phyloP scores from a whole-genome alignment of 2,113 vertebrate genomes.

The Tupaia chinensis region DNA sequence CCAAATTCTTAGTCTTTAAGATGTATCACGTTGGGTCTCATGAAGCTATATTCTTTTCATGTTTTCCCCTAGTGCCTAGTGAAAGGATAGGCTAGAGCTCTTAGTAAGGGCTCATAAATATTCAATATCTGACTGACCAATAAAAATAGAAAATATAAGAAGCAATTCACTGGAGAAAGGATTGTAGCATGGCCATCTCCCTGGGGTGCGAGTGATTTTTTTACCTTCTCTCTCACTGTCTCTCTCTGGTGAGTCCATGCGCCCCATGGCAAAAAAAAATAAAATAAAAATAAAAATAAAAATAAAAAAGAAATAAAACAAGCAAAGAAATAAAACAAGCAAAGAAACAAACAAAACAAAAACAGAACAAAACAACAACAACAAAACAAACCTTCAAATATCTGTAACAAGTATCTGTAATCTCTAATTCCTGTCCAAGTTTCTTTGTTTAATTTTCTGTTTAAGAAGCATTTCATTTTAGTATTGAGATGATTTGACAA shows the following conservation, averaged over 20 bases:
- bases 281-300: no score
- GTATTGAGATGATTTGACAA: neutral
- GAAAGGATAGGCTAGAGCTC: neutral
- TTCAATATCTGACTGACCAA: neutral
- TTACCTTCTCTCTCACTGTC: no score
- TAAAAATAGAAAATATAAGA: neutral
- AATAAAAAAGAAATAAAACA: no score
- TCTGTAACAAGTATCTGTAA: neutral
- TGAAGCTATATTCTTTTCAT: neutral
- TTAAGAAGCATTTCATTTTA: conserved; percentile 3
- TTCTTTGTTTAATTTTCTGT: neutral
- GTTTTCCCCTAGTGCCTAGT: neutral
- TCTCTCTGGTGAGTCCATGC: no score
- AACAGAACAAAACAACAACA: no score
- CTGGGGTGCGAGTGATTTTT: no score
- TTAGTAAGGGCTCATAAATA: neutral
- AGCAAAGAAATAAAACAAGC: no score
- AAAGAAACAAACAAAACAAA: no score
- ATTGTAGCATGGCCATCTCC: no score
- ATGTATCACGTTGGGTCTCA: neutral
- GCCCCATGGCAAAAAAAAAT: no score
- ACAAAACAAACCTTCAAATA: no score
- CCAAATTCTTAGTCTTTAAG: neutral
- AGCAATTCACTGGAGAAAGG: neutral
- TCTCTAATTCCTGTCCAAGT: neutral